These are phyloP conservation scores for Pelodiscus sinensis DNA, from an alignment of 2,113 vertebrate genomes.

Conservation along the genomic window DNA sequence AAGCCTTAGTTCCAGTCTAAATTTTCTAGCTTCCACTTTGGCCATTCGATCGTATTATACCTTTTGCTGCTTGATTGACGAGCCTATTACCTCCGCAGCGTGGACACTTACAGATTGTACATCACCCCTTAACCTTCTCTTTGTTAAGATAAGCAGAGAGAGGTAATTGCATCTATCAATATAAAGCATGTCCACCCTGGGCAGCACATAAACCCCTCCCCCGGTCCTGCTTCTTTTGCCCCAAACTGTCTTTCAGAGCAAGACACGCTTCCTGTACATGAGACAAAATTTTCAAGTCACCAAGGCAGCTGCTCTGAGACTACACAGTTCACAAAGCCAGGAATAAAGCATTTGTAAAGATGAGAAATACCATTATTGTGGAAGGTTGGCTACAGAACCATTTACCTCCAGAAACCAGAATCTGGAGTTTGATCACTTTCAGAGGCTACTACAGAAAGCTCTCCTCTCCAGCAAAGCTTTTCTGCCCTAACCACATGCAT, in stretches of 20 bases:
- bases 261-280: neutral
- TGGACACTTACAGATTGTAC: neutral
- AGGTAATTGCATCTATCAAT: neutral
- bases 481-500: too few species aligned
- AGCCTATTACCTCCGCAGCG: neutral
- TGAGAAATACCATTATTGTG: neutral
- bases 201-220: too few species aligned
- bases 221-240: neutral
- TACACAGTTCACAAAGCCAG: neutral
- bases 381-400: neutral
- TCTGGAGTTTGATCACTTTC: neutral
- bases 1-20: neutral
- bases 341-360: accelerated
- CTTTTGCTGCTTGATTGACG: neutral
- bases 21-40: neutral
- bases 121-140: neutral
- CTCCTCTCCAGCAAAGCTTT: neutral
- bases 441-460: neutral
- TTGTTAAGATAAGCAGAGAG: neutral
- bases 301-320: neutral
- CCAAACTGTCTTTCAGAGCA: neutral
- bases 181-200: neutral
- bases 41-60: neutral
- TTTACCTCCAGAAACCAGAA: neutral
- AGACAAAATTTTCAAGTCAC: neutral